Evolutionary conservation across 2,113 vertebrate genomes (phyloP).

Genomic region (Oxyura jamaicensis): DNA sequence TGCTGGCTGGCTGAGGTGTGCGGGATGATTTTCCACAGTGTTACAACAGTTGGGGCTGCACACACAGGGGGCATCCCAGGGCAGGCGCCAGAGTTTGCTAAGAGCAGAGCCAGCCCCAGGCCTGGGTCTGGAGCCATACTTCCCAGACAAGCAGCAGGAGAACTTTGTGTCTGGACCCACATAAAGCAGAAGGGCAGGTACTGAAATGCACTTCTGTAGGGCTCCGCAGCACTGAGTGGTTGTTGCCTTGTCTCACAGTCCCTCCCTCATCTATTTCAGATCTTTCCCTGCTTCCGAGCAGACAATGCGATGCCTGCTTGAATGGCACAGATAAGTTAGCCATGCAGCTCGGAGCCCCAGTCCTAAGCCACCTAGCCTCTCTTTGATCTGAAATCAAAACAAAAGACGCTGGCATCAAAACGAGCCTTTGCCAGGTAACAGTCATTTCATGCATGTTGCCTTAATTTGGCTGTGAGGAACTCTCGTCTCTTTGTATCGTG

Average conservation of each 20-base stretch:
- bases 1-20: fast-evolving
- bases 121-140: background rate
- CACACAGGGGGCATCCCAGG: background rate
- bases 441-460: fast-evolving
- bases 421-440: background rate
- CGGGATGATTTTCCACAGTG: background rate
- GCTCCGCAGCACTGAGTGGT: background rate
- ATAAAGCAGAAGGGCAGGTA: background rate
- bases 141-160: background rate
- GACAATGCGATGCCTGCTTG: background rate
- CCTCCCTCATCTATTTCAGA: constrained; percentile 13
- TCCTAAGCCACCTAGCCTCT: background rate
- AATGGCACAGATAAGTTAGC: constrained; percentile 37
- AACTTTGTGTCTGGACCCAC: background rate
- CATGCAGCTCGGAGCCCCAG: background rate
- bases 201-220: background rate
- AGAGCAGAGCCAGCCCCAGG: background rate
- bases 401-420: background rate
- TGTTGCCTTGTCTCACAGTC: background rate
- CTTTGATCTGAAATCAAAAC: constrained; percentile 53
- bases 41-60: fast-evolving
- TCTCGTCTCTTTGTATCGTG: background rate
- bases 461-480: constrained; percentile 25
- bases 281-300: background rate
- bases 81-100: background rate